phyloP scores from a whole-genome alignment of 2,113 vertebrate genomes.

The Anseranas semipalmata region DNA sequence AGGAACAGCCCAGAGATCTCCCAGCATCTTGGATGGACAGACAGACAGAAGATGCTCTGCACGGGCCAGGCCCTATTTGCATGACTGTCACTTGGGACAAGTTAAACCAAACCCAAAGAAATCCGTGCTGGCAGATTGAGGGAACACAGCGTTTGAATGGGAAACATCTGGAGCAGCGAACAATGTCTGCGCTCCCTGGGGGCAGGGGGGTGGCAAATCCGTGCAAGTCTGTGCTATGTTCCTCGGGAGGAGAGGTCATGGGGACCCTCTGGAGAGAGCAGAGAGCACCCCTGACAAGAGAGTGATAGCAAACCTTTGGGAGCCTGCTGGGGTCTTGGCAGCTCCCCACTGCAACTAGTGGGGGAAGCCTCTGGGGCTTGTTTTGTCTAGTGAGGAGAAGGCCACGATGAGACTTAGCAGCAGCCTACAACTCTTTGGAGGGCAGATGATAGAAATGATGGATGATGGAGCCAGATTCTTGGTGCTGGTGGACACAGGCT shows the following conservation, averaged over 20 bases:
- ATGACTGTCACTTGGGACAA: neutral
- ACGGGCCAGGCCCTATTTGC: neutral
- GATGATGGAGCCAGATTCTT: neutral
- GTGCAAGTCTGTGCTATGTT: accelerated
- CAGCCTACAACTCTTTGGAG: neutral
- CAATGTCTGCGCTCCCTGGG: neutral
- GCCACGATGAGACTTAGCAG: neutral
- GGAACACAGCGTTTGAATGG: neutral
- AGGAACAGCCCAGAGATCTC: neutral
- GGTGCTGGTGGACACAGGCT: neutral
- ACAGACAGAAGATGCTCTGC: accelerated
- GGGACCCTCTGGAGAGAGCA: neutral
- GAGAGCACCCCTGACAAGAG: neutral
- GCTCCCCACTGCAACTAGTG: neutral
- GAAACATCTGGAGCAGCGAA: neutral
- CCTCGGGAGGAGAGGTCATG: neutral
- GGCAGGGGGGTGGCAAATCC: neutral
- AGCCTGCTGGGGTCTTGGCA: neutral
- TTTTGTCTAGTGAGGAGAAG: neutral
- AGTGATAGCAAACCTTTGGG: neutral
- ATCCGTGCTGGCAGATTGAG: neutral
- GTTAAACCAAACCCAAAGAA: neutral
- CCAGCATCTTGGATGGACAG: accelerated
- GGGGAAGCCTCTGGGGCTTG: neutral
- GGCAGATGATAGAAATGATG: neutral